These are phyloP conservation scores for Tenthredo mesomela DNA, from an alignment of 2,888 invertebrate genomes.

Conservation along the genomic window DNA sequence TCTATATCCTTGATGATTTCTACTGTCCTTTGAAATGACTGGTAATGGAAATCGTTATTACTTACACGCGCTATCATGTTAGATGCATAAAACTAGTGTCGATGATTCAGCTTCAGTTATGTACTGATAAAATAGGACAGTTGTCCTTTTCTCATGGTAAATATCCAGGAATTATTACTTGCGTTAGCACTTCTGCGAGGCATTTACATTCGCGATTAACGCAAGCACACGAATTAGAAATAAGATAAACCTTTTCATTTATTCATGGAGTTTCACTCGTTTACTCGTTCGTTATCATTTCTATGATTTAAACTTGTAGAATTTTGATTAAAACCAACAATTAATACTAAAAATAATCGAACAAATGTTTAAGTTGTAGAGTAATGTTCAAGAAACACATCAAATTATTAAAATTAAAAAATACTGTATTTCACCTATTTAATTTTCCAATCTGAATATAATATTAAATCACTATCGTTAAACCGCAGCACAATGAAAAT, in stretches of 20 bases:
- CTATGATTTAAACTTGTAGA: not conserved
- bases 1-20: not conserved
- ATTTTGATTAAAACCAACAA: not conserved
- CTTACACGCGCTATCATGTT: constrained; percentile 36
- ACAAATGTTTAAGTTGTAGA: not conserved
- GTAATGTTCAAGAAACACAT: not conserved
- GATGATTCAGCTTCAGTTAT: constrained; percentile 10
- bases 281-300: not conserved
- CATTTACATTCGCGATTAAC: constrained; percentile 35
- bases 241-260: constrained; percentile 8
- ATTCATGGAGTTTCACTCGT: constrained; percentile 37
- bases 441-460: not conserved
- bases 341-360: not conserved
- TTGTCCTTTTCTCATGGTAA: constrained; percentile 41
- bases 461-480: not conserved
- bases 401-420: not conserved
- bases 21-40: not conserved
- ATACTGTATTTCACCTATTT: not conserved
- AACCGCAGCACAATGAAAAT: not conserved
- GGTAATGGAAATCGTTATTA: not conserved
- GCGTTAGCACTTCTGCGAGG: not conserved
- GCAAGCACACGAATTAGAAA: not conserved
- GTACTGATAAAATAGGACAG: not conserved
- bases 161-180: not conserved
- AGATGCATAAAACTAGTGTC: not conserved